Base-by-base conservation (phyloP, 2,888 invertebrate genomes). In the Herminia tarsipennalis region DNA sequence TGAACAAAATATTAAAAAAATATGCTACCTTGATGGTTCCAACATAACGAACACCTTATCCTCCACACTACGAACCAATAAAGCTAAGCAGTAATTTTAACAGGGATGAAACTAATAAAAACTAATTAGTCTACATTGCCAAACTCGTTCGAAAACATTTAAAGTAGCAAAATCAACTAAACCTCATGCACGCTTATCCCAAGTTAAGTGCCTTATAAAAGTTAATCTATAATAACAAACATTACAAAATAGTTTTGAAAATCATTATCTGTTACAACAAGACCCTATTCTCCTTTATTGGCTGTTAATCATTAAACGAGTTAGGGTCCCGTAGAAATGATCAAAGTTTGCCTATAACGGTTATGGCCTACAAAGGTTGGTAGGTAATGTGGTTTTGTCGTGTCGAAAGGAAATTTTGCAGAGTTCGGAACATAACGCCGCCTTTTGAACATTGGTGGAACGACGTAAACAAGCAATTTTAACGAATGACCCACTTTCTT, bases 281-380 rank as follows among this genome's bases (percentile, higher is more conserved):
- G 59, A 50, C 63, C 58, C 65, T 64, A 70, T 76, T 76, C 65
- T 67, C 64, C 61, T 70, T 76, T 75, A 77, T 79, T 70, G 76
- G 67, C 77, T 78, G 79, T 80, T 83, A 74, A 81, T 81, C 80
- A 79, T 71, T 62, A 53, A 70, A 63, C 60, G 65, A 56, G 70
- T 72, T 65, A 59, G 41, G 56, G 56, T 51, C 62, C 64, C 56
- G 62, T 54, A 60, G 44, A 58, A 78, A 81, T 71, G 76, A 73
- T 76, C 73, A 57, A 84, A 86, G 60, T 86, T 86, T 60, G 56
- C 49, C 73, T 66, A 79, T 86, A 78, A 83, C 66, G 56, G 66
- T 71, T 74, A 74, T 68, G 44, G 50, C 43, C 57, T 54, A 66
- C 65, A 70, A 73, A 75, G 68, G 59, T 39, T 20, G 10, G 55